A percentile compares a stretch with the other conserved stretches of the same genome.
Conservation (phyloP, 1,140 invertebrate species). For the Euwallacea similis region DNA sequence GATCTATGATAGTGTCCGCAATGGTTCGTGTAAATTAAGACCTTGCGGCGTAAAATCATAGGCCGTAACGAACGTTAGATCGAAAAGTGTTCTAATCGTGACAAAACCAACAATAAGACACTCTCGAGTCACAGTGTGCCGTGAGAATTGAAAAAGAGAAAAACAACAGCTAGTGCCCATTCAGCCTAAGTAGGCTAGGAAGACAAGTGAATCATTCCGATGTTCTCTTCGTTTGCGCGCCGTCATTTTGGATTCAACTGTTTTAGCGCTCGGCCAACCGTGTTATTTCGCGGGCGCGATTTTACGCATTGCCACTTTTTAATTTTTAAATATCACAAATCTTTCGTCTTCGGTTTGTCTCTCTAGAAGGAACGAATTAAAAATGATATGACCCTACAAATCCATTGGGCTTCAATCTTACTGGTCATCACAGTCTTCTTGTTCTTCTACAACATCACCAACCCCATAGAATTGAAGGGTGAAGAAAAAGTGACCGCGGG, state of each 20-base stretch:
- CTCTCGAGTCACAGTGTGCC: constrained; percentile 18
- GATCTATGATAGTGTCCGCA: too few relatives aligned
- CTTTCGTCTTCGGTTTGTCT: too few relatives aligned
- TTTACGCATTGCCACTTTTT: constrained; percentile 17
- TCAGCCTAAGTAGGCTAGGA: constrained; percentile 38
- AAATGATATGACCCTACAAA: constrained; percentile 15
- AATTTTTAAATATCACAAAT: too few relatives aligned
- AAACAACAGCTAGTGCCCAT: constrained; percentile 32
- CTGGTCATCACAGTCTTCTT: constrained; percentile 9
- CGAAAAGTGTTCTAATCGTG: constrained; percentile 21
- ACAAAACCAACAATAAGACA: constrained; percentile 36
- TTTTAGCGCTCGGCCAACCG: constrained; percentile 35
- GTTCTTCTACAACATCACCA: constrained; percentile 16
- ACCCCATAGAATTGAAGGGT: background rate
- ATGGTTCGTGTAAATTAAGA: too few relatives aligned
- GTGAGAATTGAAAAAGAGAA: constrained; percentile 33
- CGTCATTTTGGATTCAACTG: constrained; percentile 39
- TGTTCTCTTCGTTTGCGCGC: constrained; percentile 16
- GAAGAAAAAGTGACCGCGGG: background rate
- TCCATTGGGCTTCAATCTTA: constrained; percentile 21
- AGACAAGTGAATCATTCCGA: constrained; percentile 36
- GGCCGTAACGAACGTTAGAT: background rate
- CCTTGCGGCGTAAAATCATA: background rate
- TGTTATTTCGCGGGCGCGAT: constrained; percentile 16
- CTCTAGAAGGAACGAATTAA: background rate